Evolutionary conservation across 2,113 vertebrate species (phyloP), one percentile per base, ranked within the genome.

Genomic region (Formicarius rufipectus): DNA sequence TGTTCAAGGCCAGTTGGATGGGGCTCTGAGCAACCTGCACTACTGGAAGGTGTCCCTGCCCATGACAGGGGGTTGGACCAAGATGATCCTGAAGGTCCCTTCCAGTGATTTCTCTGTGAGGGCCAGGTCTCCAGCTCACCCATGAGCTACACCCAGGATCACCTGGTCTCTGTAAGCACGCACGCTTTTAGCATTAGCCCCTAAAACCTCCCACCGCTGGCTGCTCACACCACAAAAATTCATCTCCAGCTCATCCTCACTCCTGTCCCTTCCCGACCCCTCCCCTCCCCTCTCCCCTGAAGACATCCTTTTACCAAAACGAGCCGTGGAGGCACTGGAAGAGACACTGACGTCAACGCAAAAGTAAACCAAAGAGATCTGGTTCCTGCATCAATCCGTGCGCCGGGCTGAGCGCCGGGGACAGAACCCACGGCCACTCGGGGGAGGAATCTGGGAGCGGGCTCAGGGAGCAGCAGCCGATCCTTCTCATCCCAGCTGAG

Each of bases 341-440:
- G 96, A 97, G 84, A 93, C 90, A 84, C 95, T 97, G 97, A 98
- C 97, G 97, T 98, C 97, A 98, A 96, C 62, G 55, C 49, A 90
- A 97, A 96, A 97, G 96, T 97, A 97, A 98, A 97, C 97, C 92
- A 58, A 90, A 87, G 95, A 87, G 94, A 66, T 96, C 97, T 96
- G 97, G 92, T 63, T 94, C 97, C 96, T 92, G 92, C 83, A 95
- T 88, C 52, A n/a, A 94, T 49, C 72, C 76, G 91, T 45, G 74
- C 20, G 17, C 69, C 3, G 25, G n/a, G 87, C 90, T 40, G 59
- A 84, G 94, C 90, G 94, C 90, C 47, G 89, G 19, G 49, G 90
- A 97, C 53, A 6, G 3, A 92, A 58, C 4, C 17, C 82, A 4
- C 78, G 33, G 78, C 64, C 53, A 9, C 80, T 93, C 31, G 1